A percentile compares a stretch with the other conserved stretches of the same genome.
Evolutionary conservation across 2,113 vertebrate genomes (phyloP).

Genomic region (Oncorhynchus nerka): DNA sequence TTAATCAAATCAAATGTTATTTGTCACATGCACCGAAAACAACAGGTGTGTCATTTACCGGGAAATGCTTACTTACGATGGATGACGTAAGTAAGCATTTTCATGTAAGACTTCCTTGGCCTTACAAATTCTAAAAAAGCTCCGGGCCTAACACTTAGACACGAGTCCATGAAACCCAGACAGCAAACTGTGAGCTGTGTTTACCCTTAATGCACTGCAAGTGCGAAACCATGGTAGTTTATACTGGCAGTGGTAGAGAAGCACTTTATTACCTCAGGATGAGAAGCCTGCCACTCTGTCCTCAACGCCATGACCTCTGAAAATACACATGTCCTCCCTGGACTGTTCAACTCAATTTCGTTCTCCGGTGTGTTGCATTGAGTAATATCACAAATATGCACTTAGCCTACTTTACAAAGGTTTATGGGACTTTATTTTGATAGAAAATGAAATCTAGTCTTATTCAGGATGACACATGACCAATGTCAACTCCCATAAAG

Average conservation of each 20-base stretch:
- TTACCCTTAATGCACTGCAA: constrained; percentile 46
- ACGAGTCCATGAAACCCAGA: constrained; percentile 49
- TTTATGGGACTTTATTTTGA: no score
- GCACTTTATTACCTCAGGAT: constrained; percentile 6
- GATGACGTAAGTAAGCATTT: no score
- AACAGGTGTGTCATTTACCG: no score
- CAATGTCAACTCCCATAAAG: background rate
- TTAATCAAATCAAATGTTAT: no score
- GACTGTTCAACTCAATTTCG: background rate
- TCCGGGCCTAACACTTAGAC: constrained; percentile 53
- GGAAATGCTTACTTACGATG: no score
- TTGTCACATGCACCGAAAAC: no score
- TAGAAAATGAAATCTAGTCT: background rate
- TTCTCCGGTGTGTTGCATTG: background rate
- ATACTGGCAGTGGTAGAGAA: constrained; percentile 51
- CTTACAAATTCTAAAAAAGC: constrained; percentile 17
- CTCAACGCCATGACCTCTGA: constrained; percentile 2
- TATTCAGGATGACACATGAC: background rate
- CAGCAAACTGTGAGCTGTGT: constrained; percentile 55
- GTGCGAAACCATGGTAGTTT: constrained; percentile 62
- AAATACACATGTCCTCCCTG: constrained; percentile 21
- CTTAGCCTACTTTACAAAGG: background rate
- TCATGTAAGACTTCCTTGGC: constrained; percentile 15
- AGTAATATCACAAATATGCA: background rate
- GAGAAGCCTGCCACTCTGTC: constrained; percentile 34